Conservation (phyloP, 2,888 invertebrate species). For the Epirrhoe alternata region DNA sequence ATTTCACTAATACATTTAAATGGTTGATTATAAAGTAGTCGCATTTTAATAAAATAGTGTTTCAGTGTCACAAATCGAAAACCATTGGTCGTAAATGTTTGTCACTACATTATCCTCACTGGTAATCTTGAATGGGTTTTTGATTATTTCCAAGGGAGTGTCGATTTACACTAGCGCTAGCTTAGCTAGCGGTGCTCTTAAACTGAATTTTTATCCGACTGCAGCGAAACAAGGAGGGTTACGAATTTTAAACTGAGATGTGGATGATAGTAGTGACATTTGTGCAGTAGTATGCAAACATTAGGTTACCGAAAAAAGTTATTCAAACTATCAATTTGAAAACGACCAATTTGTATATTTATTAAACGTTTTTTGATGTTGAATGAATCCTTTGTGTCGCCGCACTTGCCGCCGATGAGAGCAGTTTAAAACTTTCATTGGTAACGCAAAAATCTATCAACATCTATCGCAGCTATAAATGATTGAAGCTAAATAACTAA, state of each 20-base stretch:
- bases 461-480: slow-evolving; percentile 45
- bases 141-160: slow-evolving; percentile 6
- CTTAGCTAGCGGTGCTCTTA: not conserved
- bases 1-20: slow-evolving; percentile 42
- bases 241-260: no score
- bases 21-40: slow-evolving; percentile 33
- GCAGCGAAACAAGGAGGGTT: no score
- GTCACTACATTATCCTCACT: slow-evolving; percentile 17
- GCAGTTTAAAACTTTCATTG: not conserved
- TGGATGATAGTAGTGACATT: no score
- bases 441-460: slow-evolving; percentile 30
- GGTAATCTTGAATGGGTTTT: slow-evolving; percentile 17
- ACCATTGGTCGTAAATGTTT: slow-evolving; percentile 32
- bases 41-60: slow-evolving; percentile 28
- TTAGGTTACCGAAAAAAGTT: no score
- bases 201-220: not conserved
- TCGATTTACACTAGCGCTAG: not conserved
- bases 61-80: slow-evolving; percentile 32
- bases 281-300: no score
- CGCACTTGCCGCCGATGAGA: not conserved
- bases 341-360: not conserved
- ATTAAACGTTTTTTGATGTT: not conserved
- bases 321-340: no score
- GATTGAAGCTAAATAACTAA: slow-evolving; percentile 35
- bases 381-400: not conserved